A percentile compares a stretch with the other conserved stretches of the same genome.
These are phyloP conservation scores for Apogon hyalosoma DNA, from an alignment of 2,797 vertebrate species.

Conservation along the genomic window DNA sequence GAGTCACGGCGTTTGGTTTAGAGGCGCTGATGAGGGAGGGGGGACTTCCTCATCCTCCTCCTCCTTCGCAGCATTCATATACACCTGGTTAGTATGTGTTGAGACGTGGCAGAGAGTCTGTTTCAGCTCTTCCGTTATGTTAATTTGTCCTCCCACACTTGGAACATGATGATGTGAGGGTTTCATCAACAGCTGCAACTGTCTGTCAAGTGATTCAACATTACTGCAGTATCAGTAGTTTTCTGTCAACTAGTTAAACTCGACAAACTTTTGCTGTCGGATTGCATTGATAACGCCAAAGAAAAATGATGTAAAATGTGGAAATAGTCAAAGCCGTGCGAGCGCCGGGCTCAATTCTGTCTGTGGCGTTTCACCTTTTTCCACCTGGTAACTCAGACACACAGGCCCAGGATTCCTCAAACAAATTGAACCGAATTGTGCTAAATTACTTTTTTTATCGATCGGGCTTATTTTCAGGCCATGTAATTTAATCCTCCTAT, in stretches of 20 bases:
- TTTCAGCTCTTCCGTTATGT: conserved; percentile 58
- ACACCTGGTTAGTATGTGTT: conserved; percentile 72
- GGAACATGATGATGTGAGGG: conserved; percentile 69
- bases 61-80: conserved; percentile 38
- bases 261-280: conserved; percentile 46
- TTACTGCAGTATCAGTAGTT: conserved; percentile 58
- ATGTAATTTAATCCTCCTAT: conserved; percentile 72
- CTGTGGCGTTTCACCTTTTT: conserved; percentile 43
- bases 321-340: conserved; percentile 50
- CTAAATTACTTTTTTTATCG: conserved; percentile 72
- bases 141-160: conserved; percentile 72
- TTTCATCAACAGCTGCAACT: conserved; percentile 78
- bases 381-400: conserved; percentile 47
- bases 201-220: conserved; percentile 52
- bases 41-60: not conserved
- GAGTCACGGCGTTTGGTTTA: conserved; percentile 63
- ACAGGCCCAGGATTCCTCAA: conserved; percentile 49
- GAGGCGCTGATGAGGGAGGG: conserved; percentile 36
- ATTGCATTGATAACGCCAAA: conserved; percentile 42
- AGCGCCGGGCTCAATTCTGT: conserved; percentile 14
- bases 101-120: conserved; percentile 37
- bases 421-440: conserved; percentile 68
- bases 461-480: conserved; percentile 65
- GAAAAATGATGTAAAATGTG: conserved; percentile 69
- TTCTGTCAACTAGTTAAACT: conserved; percentile 57